Evolutionary conservation across 2,113 vertebrate genomes (phyloP).

Genomic region (Dasypus novemcinctus): DNA sequence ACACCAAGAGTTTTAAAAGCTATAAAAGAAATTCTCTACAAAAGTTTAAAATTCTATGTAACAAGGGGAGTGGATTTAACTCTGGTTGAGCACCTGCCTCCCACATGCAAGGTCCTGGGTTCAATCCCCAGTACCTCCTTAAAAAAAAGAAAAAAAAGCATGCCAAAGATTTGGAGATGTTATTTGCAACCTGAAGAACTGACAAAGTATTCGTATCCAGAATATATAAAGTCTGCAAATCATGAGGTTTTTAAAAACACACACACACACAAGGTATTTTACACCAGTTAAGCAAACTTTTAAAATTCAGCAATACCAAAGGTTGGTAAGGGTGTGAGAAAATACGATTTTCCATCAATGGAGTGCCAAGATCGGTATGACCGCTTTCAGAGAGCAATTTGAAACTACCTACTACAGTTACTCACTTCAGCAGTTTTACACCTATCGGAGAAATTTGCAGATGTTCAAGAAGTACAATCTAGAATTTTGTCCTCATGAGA

Average conservation of each 20-base stretch:
- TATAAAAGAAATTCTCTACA: background rate
- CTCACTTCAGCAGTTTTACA: background rate
- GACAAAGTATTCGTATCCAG: background rate
- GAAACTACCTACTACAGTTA: background rate
- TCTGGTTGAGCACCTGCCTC: too few species aligned
- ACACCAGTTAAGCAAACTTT: background rate
- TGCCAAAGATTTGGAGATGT: background rate
- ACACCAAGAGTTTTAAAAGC: background rate
- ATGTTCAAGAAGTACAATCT: too few species aligned
- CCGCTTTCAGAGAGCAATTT: background rate
- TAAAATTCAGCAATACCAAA: background rate
- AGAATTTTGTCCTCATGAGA: too few species aligned
- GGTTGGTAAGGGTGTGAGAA: background rate
- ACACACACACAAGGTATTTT: background rate
- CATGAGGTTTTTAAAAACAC: too few species aligned
- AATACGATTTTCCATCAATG: background rate
- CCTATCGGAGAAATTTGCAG: too few species aligned
- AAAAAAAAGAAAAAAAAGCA: too few species aligned
- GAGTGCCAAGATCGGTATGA: background rate
- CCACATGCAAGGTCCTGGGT: too few species aligned
- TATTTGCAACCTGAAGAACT: background rate
- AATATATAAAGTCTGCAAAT: background rate
- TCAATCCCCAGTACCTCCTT: too few species aligned
- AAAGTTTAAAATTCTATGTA: background rate
- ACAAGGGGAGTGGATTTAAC: too few species aligned